phyloP scores from a whole-genome alignment of 2,888 invertebrate species.

The Nebria salina region DNA sequence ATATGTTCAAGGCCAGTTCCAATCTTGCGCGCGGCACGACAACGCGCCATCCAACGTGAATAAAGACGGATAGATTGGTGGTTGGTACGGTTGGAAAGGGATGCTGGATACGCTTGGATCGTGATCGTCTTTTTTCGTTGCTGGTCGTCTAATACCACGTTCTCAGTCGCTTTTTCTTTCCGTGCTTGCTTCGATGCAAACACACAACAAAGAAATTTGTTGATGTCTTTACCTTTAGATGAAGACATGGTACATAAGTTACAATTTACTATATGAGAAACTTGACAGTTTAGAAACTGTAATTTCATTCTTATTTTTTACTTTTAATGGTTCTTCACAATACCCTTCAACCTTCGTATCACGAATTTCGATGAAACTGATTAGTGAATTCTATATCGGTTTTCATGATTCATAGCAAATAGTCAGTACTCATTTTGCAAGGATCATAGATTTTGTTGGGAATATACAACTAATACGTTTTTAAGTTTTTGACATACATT shows the following conservation, averaged over 20 bases:
- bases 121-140: constrained; percentile 37
- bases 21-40: constrained; percentile 50
- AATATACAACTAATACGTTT: neutral
- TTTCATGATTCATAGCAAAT: neutral
- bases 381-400: neutral
- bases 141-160: constrained; percentile 34
- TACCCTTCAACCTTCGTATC: neutral
- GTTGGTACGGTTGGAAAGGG: constrained; percentile 23
- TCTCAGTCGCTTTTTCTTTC: constrained; percentile 33
- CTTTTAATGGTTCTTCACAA: neutral
- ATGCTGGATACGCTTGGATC: constrained; percentile 28
- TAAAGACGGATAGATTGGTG: constrained; percentile 20
- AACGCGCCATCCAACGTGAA: constrained; percentile 27
- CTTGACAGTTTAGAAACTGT: neutral
- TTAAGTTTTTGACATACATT: neutral
- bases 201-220: constrained; percentile 16
- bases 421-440: neutral
- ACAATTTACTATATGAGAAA: neutral
- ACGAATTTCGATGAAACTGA: neutral
- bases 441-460: neutral
- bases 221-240: constrained; percentile 3
- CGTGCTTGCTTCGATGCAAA: constrained; percentile 3
- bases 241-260: neutral
- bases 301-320: neutral
- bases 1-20: constrained; percentile 61